Evolutionary conservation across 1,140 invertebrate genomes (phyloP).

Genomic region (Ceratosolen fusciceps): DNA sequence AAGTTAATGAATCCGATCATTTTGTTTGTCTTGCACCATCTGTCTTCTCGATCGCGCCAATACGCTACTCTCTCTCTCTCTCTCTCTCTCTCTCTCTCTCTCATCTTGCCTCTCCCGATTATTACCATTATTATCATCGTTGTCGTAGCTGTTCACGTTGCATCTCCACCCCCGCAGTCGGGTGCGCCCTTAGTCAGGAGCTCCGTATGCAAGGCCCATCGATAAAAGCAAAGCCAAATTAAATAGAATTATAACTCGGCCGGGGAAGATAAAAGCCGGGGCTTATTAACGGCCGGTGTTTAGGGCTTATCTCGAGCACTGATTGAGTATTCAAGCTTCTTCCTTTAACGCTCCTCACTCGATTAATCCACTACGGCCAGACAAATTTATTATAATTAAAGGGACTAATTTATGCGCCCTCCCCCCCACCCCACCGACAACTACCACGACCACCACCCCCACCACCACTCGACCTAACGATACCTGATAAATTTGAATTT

Average conservation of each 20-base stretch:
- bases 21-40: slow-evolving; percentile 43
- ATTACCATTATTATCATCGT: no score
- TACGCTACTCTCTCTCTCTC: neutral
- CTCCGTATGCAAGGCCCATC: neutral
- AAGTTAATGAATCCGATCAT: slow-evolving; percentile 39
- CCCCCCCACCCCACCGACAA: no score
- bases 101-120: neutral
- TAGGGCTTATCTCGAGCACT: neutral
- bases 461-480: neutral
- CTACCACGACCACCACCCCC: no score
- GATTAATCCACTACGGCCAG: neutral
- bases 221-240: neutral
- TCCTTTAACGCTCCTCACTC: neutral
- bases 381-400: neutral
- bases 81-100: slow-evolving; percentile 16
- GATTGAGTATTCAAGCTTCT: neutral
- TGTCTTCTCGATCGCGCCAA: slow-evolving; percentile 17
- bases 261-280: neutral
- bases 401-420: neutral
- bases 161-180: neutral
- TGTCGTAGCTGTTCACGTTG: no score
- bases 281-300: neutral
- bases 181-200: neutral
- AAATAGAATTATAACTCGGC: neutral
- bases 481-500: neutral